Evolutionary conservation across 2,888 invertebrate species (phyloP), one percentile per base, ranked within the genome.

Genomic region (Synergus itoensis): DNA sequence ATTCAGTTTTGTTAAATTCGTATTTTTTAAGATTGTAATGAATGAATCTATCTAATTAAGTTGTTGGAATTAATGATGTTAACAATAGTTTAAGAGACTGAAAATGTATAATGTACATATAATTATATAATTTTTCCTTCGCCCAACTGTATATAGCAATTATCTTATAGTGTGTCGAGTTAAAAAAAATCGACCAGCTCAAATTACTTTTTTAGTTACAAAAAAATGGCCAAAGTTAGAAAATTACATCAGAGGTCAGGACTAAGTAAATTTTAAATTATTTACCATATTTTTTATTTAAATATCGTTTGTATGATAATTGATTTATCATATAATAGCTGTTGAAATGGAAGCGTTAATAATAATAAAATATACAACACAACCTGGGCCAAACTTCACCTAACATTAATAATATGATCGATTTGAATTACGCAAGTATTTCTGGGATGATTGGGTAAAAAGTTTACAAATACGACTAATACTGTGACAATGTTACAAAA

Each of bases 61-160:
- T n/a, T 4, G 48, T 69, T 48, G 7, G 9, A 48, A n/a, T 73
- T 73, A 53, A 36, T 36, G 16, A 48, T 48, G 69, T 73, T 73
- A 48, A 60, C 21, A 60, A 48, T 36, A 73, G 45, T 73, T 73
- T 73, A 73, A 48, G 53, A 73, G 69, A 73, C 69, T 73, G 69
- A 73, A 36, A 48, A 28, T 73, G 36, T 73, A 73, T 16, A 73
- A 48, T 69, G 67, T 69, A 48, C 16, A 73, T 73, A 73, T 4
- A 67, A 41, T 14, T 21, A 45, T 28, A 9, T 63, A 28, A 18
- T 65, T 65, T 28, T 28, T 65, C 18, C n/a, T 40, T 65, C 41
- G 5, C 18, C 18, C 9, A 65, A 41, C 41, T 40, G 65, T 65
- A 65, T 41, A 65, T 65, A 65, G 65, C 16, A 41, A 65, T 41